Conservation (phyloP, 2,113 vertebrate species). For the Dicentrarchus labrax region DNA sequence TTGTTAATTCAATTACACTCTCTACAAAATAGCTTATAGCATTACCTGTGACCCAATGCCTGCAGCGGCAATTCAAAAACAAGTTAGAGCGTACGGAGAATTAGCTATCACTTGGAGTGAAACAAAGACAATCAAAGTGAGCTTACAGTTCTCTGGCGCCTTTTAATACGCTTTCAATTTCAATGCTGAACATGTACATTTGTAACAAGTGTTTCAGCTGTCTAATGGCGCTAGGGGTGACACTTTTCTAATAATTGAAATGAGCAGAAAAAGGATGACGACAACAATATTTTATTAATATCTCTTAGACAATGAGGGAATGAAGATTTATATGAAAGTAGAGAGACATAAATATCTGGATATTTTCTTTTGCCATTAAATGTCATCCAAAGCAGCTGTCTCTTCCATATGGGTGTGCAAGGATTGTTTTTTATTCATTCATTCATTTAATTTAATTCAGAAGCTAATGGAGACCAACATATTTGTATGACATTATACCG, state of each 20-base stretch:
- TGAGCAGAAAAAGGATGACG: neutral
- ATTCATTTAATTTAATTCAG: neutral
- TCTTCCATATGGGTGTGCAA: neutral
- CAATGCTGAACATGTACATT: neutral
- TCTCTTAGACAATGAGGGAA: neutral
- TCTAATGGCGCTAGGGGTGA: neutral
- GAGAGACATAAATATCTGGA: neutral
- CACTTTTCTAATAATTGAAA: neutral
- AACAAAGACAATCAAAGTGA: slow-evolving; percentile 3
- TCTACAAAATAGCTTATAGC: neutral
- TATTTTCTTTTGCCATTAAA: neutral
- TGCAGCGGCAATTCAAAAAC: slow-evolving; percentile 1
- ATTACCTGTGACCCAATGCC: slow-evolving; percentile 11
- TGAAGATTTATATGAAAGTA: neutral
- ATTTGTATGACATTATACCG: neutral
- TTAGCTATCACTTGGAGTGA: neutral
- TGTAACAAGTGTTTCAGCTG: neutral
- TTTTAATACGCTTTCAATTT: neutral
- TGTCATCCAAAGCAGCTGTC: neutral
- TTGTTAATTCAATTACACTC: neutral
- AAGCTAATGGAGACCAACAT: neutral
- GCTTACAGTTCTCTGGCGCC: neutral
- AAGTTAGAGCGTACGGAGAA: neutral
- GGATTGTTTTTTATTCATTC: too few relatives aligned
- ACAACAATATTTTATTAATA: neutral